phyloP scores from a whole-genome alignment of 2,113 vertebrate species.

The Hipposideros armiger region DNA sequence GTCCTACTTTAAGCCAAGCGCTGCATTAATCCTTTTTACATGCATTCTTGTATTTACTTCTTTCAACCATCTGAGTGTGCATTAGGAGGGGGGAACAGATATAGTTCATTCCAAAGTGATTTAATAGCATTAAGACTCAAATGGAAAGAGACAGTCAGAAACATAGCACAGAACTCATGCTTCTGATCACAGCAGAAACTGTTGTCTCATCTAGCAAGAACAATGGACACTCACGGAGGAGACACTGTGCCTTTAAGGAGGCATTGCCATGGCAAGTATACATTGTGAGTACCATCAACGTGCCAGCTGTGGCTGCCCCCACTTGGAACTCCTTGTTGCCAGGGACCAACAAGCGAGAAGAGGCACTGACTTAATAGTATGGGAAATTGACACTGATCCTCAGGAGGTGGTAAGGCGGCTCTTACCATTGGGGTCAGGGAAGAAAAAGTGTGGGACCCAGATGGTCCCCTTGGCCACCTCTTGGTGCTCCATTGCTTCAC shows the following conservation, averaged over 20 bases:
- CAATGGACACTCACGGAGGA: background rate
- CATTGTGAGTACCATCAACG: accelerated
- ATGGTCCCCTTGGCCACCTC: background rate
- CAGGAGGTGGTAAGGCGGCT: background rate
- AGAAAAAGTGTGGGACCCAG: background rate
- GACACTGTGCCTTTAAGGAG: background rate
- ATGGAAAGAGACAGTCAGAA: background rate
- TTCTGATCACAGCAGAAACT: background rate
- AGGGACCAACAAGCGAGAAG: background rate
- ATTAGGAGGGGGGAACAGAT: background rate
- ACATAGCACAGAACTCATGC: background rate
- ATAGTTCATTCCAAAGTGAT: background rate
- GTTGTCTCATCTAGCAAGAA: background rate
- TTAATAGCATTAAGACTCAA: conserved; percentile 21
- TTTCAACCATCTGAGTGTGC: background rate
- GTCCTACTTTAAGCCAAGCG: background rate
- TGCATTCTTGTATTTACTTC: background rate
- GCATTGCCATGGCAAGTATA: background rate
- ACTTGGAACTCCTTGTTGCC: background rate
- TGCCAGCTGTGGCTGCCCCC: background rate
- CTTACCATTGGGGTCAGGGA: background rate
- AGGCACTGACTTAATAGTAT: background rate
- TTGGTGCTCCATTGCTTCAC: background rate
- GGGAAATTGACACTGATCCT: background rate
- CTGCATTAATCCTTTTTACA: background rate